Base-by-base conservation (phyloP, 2,113 vertebrate species). In the Mastomys natalensis region DNA sequence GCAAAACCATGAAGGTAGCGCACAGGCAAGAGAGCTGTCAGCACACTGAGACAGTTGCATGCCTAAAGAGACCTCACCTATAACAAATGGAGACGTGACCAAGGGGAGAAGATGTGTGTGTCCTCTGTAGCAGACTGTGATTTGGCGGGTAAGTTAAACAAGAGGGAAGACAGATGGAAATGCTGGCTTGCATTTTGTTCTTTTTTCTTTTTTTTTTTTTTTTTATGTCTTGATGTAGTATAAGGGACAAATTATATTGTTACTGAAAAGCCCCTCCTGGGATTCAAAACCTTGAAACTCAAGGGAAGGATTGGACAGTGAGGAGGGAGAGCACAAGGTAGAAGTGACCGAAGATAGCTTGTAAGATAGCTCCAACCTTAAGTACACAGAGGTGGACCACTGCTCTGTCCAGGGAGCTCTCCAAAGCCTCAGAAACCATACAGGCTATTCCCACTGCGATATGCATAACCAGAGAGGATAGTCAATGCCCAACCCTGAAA, bases 1-100 rank as follows among this genome's bases (percentile, higher is more conserved):
- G 58, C 0, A 7, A 7, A 45, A 10, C n/a, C 15, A 0, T 62
- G n/a, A 29, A 10, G 29, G 55, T 17, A 24, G 58, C 81, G 4
- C 31, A 7, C 6, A 60, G 13, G 11, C 5, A 40, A 7, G 37
- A 64, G 58, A 31, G n/a, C 15, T 26, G n/a, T 60, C 6, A 3
- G 58, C 16, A 43, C 24, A 62, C n/a, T 40, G n/a, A 84, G 15
- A 24, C 55, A 24, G 5, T 29, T 4, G 15, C 80, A 62, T 43
- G 82, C 26, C 26, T 55, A 31, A 5, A 85, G 81, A 26, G 40
- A 85, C 62, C n/a, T 29, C 10, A 24, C n/a, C 26, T 19, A 10
- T 43, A 17, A 26, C 55, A 29, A 43, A 60, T 2, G 26, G 58
- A 43, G 81, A 62, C 4, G n/a, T 43, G 40, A 40, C 58, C 26